Percentiles rank a stretch among this genome's conserved stretches.
phyloP scores from a whole-genome alignment of 2,888 invertebrate genomes.

The Fragum fragum region DNA sequence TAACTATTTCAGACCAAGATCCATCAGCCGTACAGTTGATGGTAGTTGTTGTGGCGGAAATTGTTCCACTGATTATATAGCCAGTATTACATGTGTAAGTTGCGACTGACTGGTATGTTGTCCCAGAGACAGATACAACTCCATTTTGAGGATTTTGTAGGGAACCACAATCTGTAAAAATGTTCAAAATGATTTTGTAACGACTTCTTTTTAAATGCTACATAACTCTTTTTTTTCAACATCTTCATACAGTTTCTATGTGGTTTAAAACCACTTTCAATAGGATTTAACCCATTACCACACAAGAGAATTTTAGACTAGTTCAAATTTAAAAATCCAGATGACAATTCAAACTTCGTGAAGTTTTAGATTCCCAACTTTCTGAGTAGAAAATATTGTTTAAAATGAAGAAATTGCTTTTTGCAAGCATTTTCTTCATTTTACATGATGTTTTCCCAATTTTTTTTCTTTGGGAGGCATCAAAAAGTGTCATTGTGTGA shows the following conservation, averaged over 20 bases:
- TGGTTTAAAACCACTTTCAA: background rate
- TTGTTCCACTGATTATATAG: background rate
- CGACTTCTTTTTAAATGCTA: background rate
- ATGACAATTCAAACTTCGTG: too few species aligned
- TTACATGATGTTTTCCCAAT: too few species aligned
- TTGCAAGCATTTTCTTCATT: too few species aligned
- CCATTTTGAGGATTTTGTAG: background rate
- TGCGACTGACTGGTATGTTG: background rate
- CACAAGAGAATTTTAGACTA: too few species aligned
- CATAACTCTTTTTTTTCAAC: background rate
- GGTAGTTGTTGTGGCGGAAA: background rate
- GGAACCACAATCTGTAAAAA: constrained; percentile 3
- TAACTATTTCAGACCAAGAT: background rate
- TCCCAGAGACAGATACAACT: background rate
- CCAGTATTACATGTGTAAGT: constrained; percentile 4
- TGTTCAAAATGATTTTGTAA: background rate
- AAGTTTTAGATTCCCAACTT: too few species aligned
- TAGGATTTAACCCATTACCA: too few species aligned
- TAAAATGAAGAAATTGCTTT: too few species aligned
- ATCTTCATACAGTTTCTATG: background rate
- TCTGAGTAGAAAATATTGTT: too few species aligned
- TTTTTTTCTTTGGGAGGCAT: too few species aligned
- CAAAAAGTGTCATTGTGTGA: too few species aligned
- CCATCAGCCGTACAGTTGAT: background rate
- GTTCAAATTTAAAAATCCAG: too few species aligned